Evolutionary conservation across 2,113 vertebrate genomes (phyloP).

Genomic region (Ochotona curzoniae): DNA sequence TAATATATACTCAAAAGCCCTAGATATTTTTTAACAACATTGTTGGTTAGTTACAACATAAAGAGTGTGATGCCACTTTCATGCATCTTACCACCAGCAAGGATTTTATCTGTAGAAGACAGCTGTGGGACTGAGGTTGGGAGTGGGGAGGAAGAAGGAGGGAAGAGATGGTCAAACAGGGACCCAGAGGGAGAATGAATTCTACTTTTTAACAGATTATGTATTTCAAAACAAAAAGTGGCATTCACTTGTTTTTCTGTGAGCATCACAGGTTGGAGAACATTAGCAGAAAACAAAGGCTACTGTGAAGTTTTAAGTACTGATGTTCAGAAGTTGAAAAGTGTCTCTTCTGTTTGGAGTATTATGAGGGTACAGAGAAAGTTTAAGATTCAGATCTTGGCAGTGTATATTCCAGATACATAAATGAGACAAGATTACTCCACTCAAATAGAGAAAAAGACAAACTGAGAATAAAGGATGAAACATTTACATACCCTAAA

Average conservation of each 20-base stretch:
- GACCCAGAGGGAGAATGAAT: not conserved
- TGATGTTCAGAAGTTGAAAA: not conserved
- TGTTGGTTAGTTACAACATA: not conserved
- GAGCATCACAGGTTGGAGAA: not conserved
- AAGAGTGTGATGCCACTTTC: not conserved
- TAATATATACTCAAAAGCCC: too few species aligned
- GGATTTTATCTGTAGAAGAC: not conserved
- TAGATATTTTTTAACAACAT: too few species aligned
- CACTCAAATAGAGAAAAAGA: not conserved
- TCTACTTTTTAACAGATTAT: not conserved
- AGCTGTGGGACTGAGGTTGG: not conserved
- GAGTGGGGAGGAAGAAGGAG: too few species aligned
- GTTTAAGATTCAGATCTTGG: not conserved
- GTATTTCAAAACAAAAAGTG: not conserved
- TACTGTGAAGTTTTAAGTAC: slow-evolving; percentile 22
- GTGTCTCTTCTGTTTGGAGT: not conserved
- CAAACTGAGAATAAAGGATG: not conserved
- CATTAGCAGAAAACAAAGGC: not conserved
- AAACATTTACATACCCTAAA: not conserved
- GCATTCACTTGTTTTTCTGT: not conserved
- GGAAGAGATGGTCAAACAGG: too few species aligned
- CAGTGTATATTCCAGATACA: not conserved
- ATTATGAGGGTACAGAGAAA: not conserved
- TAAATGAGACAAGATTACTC: not conserved
- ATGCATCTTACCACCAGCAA: not conserved